Percentiles rank a stretch among this genome's conserved stretches.
phyloP scores from a whole-genome alignment of 2,113 vertebrate genomes.

The Notiomystis cincta region DNA sequence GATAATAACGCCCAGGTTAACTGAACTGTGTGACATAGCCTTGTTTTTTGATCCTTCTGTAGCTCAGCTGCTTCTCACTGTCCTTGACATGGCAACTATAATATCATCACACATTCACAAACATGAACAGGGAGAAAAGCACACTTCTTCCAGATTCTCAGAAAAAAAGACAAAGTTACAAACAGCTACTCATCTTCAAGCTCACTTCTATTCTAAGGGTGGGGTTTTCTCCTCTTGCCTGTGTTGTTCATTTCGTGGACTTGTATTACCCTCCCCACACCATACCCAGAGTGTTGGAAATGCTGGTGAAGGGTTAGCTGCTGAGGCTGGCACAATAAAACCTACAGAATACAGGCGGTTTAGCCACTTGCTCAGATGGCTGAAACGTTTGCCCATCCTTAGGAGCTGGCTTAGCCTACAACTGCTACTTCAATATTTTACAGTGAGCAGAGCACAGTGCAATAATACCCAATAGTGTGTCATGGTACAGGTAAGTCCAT shows the following conservation, averaged over 20 bases:
- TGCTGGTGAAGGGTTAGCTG: not conserved
- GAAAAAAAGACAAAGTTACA: not conserved
- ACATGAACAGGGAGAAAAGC: not conserved
- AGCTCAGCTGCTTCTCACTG: not conserved
- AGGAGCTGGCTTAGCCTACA: not conserved
- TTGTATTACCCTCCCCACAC: not conserved
- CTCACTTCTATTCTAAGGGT: not conserved
- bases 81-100: not conserved
- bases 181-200: not conserved
- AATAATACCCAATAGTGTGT: fast-evolving
- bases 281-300: not conserved
- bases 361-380: not conserved
- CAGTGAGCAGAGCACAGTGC: not conserved
- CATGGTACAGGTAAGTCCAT: fast-evolving
- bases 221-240: not conserved
- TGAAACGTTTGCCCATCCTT: not conserved
- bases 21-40: not conserved
- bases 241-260: not conserved
- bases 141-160: not conserved
- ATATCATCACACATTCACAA: not conserved
- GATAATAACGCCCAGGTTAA: not conserved
- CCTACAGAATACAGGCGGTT: not conserved
- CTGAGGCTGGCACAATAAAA: not conserved
- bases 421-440: not conserved
- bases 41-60: not conserved